These are phyloP conservation scores for Ericerus pela DNA, from an alignment of 1,140 invertebrate species.

Conservation along the genomic window DNA sequence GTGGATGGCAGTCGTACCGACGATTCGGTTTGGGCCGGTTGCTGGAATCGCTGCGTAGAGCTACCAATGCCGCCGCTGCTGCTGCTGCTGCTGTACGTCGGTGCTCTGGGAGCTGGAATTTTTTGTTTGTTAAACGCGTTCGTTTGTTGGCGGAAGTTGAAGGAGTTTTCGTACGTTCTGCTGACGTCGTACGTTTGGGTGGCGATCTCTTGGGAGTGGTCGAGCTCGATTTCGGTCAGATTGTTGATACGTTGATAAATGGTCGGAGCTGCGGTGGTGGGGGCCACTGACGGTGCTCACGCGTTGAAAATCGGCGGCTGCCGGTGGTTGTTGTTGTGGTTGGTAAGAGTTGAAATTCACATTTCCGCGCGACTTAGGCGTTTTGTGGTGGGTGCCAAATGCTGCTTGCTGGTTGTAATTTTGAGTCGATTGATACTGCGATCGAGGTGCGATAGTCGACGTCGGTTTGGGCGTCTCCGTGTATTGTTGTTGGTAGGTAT, in stretches of 20 bases:
- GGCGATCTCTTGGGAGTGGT: not conserved
- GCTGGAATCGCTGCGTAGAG: constrained; percentile 14
- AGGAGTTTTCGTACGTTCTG: not conserved
- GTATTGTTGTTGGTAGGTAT: not conserved
- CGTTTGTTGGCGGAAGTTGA: constrained; percentile 7
- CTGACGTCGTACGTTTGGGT: not conserved
- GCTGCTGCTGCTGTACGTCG: constrained; percentile 18
- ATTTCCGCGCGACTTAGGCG: not conserved
- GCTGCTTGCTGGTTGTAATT: not conserved
- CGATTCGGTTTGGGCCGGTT: not conserved
- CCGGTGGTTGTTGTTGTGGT: not conserved
- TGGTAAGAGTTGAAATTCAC: not conserved
- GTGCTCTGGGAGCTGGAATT: constrained; percentile 11
- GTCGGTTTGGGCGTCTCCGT: too few species aligned
- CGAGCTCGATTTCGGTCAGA: not conserved
- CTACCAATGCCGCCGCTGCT: constrained; percentile 23
- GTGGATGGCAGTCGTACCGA: not conserved
- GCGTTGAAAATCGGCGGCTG: not conserved
- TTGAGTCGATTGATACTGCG: too few species aligned
- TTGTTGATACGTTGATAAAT: constrained; percentile 2
- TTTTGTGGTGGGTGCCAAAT: not conserved
- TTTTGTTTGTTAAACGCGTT: constrained; percentile 10
- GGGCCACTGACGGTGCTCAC: too few species aligned
- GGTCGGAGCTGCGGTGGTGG: not conserved
- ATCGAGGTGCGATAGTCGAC: too few species aligned